Evolutionary conservation across 2,888 invertebrate genomes (phyloP).

Genomic region (Eulithis prunata): DNA sequence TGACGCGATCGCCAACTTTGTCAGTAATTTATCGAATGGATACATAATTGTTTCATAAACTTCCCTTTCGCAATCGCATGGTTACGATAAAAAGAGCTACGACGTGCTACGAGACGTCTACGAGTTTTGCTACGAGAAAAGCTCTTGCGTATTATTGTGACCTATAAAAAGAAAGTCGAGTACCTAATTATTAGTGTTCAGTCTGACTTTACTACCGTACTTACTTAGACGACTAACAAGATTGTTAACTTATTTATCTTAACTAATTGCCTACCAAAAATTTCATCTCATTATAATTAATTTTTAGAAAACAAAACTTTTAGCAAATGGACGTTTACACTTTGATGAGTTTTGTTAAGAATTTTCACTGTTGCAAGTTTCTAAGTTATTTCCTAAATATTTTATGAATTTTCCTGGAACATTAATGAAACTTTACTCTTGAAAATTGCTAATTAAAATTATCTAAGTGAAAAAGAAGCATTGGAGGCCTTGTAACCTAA

Average conservation of each 20-base stretch:
- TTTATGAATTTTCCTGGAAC: slow-evolving; percentile 17
- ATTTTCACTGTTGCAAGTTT: slow-evolving; percentile 13
- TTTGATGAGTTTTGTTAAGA: slow-evolving; percentile 19
- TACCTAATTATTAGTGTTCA: too few species aligned
- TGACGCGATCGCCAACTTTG: too few species aligned
- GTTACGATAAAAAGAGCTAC: not conserved
- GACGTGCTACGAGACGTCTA: not conserved
- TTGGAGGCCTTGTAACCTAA: not conserved
- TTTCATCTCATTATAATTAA: slow-evolving; percentile 9
- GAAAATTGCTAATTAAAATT: not conserved
- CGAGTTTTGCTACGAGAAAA: too few species aligned
- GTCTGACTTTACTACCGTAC: too few species aligned
- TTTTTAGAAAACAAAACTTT: slow-evolving; percentile 10
- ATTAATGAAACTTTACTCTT: slow-evolving; percentile 11
- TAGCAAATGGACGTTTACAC: slow-evolving; percentile 16
- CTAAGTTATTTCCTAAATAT: slow-evolving; percentile 18
- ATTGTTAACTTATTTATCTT: not conserved
- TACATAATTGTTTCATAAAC: too few species aligned
- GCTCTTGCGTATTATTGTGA: too few species aligned
- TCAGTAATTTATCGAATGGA: too few species aligned
- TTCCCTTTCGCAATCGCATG: too few species aligned
- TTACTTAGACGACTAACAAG: too few species aligned
- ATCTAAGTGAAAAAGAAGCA: too few species aligned
- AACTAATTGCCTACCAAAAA: slow-evolving; percentile 1
- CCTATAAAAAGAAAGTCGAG: too few species aligned